Evolutionary conservation across 2,797 vertebrate genomes (phyloP).

Genomic region (Falco novaeseelandiae): DNA sequence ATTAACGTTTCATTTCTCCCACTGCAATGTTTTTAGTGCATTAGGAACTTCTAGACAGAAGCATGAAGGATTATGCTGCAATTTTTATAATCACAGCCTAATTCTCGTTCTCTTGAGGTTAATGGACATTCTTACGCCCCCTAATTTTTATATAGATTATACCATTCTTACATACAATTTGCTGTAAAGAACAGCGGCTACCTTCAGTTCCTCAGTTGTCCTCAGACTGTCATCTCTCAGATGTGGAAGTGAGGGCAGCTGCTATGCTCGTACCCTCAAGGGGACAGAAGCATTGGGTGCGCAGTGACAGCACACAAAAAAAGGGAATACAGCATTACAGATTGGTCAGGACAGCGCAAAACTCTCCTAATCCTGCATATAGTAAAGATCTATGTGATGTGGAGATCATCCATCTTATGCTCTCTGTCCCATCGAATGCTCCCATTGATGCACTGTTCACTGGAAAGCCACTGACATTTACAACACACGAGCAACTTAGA

Average conservation of each 20-base stretch:
- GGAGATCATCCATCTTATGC: neutral
- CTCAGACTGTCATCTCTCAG: neutral
- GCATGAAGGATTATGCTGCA: neutral
- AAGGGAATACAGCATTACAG: neutral
- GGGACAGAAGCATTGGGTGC: neutral
- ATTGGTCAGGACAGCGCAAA: neutral
- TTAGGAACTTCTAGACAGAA: neutral
- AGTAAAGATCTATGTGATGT: neutral
- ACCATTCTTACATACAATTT: neutral
- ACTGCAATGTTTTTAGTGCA: neutral
- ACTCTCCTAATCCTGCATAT: neutral
- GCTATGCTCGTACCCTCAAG: fast-evolving
- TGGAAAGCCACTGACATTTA: neutral
- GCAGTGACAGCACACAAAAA: neutral
- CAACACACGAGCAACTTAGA: neutral
- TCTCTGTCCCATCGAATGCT: neutral
- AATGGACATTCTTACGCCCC: neutral
- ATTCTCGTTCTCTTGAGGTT: neutral
- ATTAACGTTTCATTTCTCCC: neutral
- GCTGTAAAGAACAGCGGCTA: neutral
- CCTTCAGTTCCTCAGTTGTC: neutral
- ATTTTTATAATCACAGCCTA: neutral
- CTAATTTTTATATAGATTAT: neutral
- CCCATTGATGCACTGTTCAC: neutral
- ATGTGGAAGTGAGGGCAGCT: neutral